Conservation (phyloP, 2,888 invertebrate species). For the Ormyrus thymus region DNA sequence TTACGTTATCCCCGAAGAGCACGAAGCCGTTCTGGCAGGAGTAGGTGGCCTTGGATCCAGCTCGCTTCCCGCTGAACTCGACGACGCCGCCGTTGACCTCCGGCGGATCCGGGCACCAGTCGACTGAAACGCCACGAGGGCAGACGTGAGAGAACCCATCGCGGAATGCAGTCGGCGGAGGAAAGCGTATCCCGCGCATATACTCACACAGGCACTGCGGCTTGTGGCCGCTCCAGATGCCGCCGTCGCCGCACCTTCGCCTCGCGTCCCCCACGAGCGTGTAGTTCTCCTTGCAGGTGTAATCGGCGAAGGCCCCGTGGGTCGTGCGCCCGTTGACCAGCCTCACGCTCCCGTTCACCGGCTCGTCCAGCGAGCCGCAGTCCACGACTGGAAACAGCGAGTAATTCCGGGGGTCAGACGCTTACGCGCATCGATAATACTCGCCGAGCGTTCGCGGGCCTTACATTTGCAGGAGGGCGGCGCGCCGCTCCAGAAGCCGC, state of each 20-base stretch:
- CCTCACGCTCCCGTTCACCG: slow-evolving; percentile 84
- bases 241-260: slow-evolving; percentile 84
- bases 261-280: slow-evolving; percentile 86
- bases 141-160: background rate
- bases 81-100: slow-evolving; percentile 86
- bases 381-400: slow-evolving; percentile 81
- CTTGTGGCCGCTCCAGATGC: slow-evolving; percentile 85
- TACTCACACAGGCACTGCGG: slow-evolving; percentile 85
- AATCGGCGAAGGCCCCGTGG: slow-evolving; percentile 85
- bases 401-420: background rate
- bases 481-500: slow-evolving; percentile 89
- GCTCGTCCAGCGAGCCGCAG: slow-evolving; percentile 82
- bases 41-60: slow-evolving; percentile 88
- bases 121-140: slow-evolving; percentile 73
- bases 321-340: slow-evolving; percentile 85
- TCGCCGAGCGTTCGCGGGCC: too few species aligned
- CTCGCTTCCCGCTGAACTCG: slow-evolving; percentile 82
- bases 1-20: slow-evolving; percentile 87
- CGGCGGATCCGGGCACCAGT: slow-evolving; percentile 92
- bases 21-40: slow-evolving; percentile 89
- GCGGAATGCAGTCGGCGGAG: too few species aligned
- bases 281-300: slow-evolving; percentile 89
- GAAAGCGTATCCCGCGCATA: too few species aligned
- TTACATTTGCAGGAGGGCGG: slow-evolving; percentile 92
- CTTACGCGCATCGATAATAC: too few species aligned